Base-by-base conservation (phyloP, 1,140 invertebrate species). In the Trichonephila clavata region DNA sequence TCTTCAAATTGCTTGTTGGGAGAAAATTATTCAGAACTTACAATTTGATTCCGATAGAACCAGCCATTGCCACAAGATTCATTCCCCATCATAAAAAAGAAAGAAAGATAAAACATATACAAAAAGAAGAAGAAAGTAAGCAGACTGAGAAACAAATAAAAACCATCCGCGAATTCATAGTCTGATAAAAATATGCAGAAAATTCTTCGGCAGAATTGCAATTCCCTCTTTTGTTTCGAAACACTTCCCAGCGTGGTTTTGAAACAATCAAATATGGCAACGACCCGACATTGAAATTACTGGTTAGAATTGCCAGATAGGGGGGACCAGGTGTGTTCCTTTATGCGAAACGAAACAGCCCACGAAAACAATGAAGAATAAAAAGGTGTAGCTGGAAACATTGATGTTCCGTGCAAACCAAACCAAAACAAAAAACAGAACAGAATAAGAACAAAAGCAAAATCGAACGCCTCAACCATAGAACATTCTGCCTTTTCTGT, bases 201-300 rank as follows among this genome's bases (percentile, higher is more conserved):
- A 39, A 20, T 81, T 57, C 50, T 32, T 80, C 24, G 59, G 80
- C 71, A 27, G 7, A 63, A 20, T 50, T 39, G 50, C 32, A 39
- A 32, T 18, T 18, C 24, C 24, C 16, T n/a, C 24, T 59, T 32
- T 86, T 86, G 84, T 83, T 83, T 27, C 80, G 16, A 83, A 50
- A 16, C 20, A 63, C 39, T 39, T 86, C 21, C 84, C 84, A 24
- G 57, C 60, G 60, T 39, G 32, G 32, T n/a, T n/a, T 86, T 27
- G 84, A 65, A 57, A 92, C 90, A 92, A 92, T 86, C 90, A 60
- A 92, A 92, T 92, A 92, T 92, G 90, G 90, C 90, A 92, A 86
- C 81, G 32, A 39, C 32, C 24, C 83, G 60, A 59, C 59, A 91
- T 92, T 86, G 77, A 61, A 92, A 92, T 90, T 90, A 80, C 88